Base-by-base conservation (phyloP, 1,140 invertebrate species). In the Nasonia vitripennis region DNA sequence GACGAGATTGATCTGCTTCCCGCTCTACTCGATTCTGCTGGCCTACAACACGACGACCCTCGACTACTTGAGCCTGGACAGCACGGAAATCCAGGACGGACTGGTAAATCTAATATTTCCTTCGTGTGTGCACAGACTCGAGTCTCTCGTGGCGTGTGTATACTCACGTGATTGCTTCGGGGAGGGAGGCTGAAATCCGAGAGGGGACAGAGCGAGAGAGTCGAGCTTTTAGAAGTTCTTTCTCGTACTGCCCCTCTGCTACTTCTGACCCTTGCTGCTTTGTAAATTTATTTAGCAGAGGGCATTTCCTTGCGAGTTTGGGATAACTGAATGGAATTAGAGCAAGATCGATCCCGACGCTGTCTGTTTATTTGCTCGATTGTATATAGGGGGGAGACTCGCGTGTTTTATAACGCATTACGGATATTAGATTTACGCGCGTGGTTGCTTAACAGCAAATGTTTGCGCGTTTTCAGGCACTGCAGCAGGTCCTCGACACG, bases 1-100 rank as follows among this genome's bases (percentile, higher is more conserved):
- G 17, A 94, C 96, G 70, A 94, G 96, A 87, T 95, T 98, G 78
- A 96, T 97, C 90, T 98, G 97, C 92, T 97, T 98, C 91, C 97
- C 97, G 87, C 94, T 98, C 78, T 96, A 96, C 90, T 97, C 97
- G 27, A 93, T 98, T 81, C 92, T 98, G 89, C 93, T 97, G 84
- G 97, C 97, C 51, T 95, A 96, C 86, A 96, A 96, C 89, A 94
- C 95, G 68, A 95, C 95, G 20, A 93, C 92, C 45, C 93, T 97
- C 70, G 95, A 97, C 93, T 96, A 96, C 90, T 93, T 97, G 81
- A 95, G 95, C 90, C 93, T 98, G 83, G 96, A 96, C 68, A 92
- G 92, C 71, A 89, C 91, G 11, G 93, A 93, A 74, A 88, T 91
- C 31, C 90, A 91, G 68, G 93, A 93, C 67, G 90, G 88, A 80